Base-by-base conservation (phyloP, 2,888 invertebrate genomes). In the Leptopilina myrica region DNA sequence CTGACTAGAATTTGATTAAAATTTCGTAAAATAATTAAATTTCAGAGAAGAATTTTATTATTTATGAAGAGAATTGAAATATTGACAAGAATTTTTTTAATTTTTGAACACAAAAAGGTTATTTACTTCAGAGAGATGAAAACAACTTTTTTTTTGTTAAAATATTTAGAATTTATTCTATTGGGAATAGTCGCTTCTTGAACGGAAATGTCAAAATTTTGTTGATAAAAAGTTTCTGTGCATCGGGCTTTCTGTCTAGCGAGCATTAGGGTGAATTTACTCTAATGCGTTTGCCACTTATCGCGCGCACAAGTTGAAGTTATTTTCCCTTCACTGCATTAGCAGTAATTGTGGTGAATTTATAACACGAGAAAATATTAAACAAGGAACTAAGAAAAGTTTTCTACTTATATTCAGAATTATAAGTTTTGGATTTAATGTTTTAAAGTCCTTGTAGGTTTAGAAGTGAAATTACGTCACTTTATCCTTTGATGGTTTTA, bases 241-340 rank as follows among this genome's bases (percentile, higher is more conserved):
- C 14, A 8, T 53, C 53, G 5, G 67, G 12, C 11, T 53, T 26
- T 53, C 69, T 20, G 33, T 53, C n/a, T 53, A 26, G 49, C 26
- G 53, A 69, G 53, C 69, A 69, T 33, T 53, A 69, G 69, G 26
- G 69, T 26, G 69, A 8, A 53, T 53, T 69, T 53, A 53, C 26
- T 26, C 49, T 9, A 53, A 69, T 26, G 49, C 53, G 49, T 53
- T 53, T 49, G 5, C 69, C 26, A 26, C 69, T 7, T n/a, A 69
- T 62, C 20, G 20, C 62, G 20, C 62, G 20, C 49, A 69, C 49
- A 33, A 20, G 26, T 26, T 69, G 14, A 53, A 69, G 33, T 26
- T 62, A 62, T 62, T 62, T 20, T 62, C 62, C 62, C 53, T 69
- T 26, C 69, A 69, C 69, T 26, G n/a, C 20, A 33, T 53, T 69